These are phyloP conservation scores for Todiramphus chloris DNA, from an alignment of 2,113 vertebrate genomes.

Conservation along the genomic window DNA sequence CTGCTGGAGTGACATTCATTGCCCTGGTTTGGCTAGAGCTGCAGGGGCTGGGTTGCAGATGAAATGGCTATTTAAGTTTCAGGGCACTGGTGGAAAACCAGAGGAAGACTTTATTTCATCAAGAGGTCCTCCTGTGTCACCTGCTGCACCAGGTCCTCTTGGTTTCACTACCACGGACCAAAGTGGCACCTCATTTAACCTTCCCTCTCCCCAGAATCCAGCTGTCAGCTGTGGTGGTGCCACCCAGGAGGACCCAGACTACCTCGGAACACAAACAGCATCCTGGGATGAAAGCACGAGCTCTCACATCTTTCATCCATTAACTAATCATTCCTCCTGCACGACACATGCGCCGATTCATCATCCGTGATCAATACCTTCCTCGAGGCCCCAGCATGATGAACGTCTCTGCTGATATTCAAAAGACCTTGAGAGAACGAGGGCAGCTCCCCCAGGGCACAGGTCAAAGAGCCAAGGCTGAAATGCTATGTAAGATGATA, in stretches of 20 bases:
- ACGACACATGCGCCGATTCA: background rate
- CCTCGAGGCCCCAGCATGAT: slow-evolving; percentile 12
- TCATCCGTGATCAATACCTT: slow-evolving; percentile 51
- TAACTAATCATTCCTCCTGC: slow-evolving; percentile 29
- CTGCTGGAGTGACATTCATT: rapidly evolving
- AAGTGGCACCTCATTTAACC: rapidly evolving
- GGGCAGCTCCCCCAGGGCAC: slow-evolving; percentile 21
- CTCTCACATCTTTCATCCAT: slow-evolving; percentile 26
- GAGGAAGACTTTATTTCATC: background rate
- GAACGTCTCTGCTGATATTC: slow-evolving; percentile 2
- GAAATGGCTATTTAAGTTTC: background rate
- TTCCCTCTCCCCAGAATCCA: background rate
- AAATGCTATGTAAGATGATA: background rate
- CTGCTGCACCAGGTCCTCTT: background rate
- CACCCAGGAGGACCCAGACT: background rate
- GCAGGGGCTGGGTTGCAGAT: rapidly evolving
- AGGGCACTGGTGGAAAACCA: background rate
- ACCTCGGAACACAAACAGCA: background rate
- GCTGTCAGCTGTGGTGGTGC: background rate
- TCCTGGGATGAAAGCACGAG: background rate
- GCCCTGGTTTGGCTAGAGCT: background rate
- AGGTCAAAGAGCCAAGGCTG: slow-evolving; percentile 9
- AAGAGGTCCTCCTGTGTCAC: background rate
- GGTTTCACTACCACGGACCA: rapidly evolving
- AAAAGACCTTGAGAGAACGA: slow-evolving; percentile 1